Evolutionary conservation across 2,113 vertebrate genomes (phyloP), one percentile per base, ranked within the genome.

Genomic region (Eretmochelys imbricata): DNA sequence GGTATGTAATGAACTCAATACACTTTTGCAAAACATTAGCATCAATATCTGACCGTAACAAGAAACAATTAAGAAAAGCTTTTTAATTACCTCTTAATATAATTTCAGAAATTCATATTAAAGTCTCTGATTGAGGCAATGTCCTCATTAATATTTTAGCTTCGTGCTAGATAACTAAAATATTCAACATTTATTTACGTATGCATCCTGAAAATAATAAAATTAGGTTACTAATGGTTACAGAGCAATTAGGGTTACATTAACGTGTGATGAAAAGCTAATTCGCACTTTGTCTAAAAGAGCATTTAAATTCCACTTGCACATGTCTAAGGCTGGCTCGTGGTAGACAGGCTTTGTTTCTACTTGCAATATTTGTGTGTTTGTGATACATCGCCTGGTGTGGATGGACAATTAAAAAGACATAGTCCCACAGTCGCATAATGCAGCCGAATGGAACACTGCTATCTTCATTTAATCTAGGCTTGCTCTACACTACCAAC

Each of bases 251-350:
- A 95, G 22, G 51, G 89, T 55, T 93, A 89, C 88, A 93, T 96
- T 97, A 97, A 97, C 89, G 87, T 25, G 48, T 83, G 94, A 97
- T 94, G 91, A 97, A 98, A 98, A 95, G 83, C 76, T 78, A 89
- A 94, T 95, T 69, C 97, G 82, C 94, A 78, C 90, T 85, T 94
- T 94, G 92, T 95, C 91, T 55, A 94, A 91, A 94, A 78, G 4
- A 35, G 96, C 83, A 98, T 80, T 94, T 87, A 96, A 95, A 97
- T 97, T 97, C 78, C 42, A 80, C 48, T 93, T 95, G 79, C 46
- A 53, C 87, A 29, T 14, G 25, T 87, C 81, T 83, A 89, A 91
- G 84, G 84, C 53, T 27, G 5, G 62, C 84, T 72, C 91, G 79
- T 84, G 90, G 87, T 82, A 95, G 86, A 94, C 6, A 49, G 25